Conservation (phyloP, 2,888 invertebrate genomes). For the Torymus aiolomorphi region DNA sequence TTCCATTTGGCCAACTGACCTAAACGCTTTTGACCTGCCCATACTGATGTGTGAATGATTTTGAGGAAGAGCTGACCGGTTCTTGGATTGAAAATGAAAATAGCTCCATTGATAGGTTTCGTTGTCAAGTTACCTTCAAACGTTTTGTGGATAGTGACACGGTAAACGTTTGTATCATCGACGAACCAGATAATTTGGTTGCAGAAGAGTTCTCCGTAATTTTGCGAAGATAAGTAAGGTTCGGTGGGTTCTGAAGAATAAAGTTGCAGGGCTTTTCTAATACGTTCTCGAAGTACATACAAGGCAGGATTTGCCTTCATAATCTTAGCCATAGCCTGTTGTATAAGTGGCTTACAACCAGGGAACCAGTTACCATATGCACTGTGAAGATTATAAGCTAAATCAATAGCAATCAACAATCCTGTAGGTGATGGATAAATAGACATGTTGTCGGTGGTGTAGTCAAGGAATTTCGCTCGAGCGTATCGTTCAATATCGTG, state of each 20-base stretch:
- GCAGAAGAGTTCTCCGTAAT: conserved; percentile 99
- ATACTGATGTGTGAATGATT: conserved; percentile 99
- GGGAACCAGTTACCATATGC: conserved; percentile 99
- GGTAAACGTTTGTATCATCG: conserved; percentile 99
- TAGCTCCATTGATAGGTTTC: conserved; percentile 99
- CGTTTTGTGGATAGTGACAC: conserved; percentile 99
- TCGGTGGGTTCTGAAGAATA: conserved; percentile 99
- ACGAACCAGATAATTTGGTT: conserved; percentile 99
- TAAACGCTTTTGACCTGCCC: conserved; percentile 99
- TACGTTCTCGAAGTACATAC: conserved; percentile 97
- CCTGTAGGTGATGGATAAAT: conserved; percentile 99
- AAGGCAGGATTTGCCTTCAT: conserved; percentile 99
- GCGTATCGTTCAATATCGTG: conserved; percentile 99
- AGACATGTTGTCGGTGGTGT: conserved; percentile 99
- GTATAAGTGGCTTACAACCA: conserved; percentile 97
- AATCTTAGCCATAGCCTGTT: conserved; percentile 99
- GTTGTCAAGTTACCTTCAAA: conserved; percentile 99
- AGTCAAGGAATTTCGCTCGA: conserved; percentile 98
- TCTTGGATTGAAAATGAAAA: conserved; percentile 99
- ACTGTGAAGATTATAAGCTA: conserved; percentile 98
- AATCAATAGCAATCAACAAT: conserved; percentile 95
- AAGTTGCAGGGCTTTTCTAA: conserved; percentile 97
- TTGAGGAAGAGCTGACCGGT: conserved; percentile 99
- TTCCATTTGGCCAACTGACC: conserved; percentile 99
- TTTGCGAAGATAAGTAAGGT: conserved; percentile 98